These are phyloP conservation scores for Scrobipalpa atriplicella DNA, from an alignment of 2,888 invertebrate species.

Conservation along the genomic window DNA sequence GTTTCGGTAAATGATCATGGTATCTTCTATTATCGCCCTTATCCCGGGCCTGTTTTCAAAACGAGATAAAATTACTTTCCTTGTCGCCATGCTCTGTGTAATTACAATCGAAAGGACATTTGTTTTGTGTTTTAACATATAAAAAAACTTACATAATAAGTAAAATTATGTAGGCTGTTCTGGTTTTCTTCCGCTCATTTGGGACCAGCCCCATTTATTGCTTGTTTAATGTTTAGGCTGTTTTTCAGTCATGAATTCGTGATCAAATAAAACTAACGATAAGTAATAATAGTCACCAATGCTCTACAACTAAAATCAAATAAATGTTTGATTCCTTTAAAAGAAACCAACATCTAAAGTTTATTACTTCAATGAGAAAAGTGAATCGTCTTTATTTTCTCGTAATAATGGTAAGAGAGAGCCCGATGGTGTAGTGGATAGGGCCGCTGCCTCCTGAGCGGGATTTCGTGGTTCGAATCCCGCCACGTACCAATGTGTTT, in stretches of 20 bases:
- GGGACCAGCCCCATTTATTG: neutral
- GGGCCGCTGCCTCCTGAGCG: too few relatives aligned
- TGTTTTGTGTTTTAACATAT: constrained; percentile 32
- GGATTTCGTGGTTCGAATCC: too few relatives aligned
- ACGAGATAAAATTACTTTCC: constrained; percentile 33
- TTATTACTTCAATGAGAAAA: too few relatives aligned
- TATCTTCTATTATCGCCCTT: constrained; percentile 30
- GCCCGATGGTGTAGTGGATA: too few relatives aligned
- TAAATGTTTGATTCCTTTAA: too few relatives aligned
- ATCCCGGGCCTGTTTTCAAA: constrained; percentile 32
- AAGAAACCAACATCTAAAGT: too few relatives aligned
- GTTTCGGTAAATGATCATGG: constrained; percentile 30
- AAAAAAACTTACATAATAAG: too few relatives aligned
- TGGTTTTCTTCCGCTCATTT: constrained; percentile 17
- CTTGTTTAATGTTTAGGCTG: neutral
- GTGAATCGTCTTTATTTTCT: too few relatives aligned
- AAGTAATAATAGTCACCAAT: too few relatives aligned
- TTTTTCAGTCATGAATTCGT: neutral
- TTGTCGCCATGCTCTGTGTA: constrained; percentile 28
- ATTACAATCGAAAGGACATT: constrained; percentile 34
- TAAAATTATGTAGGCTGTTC: constrained; percentile 30
- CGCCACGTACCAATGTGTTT: too few relatives aligned
- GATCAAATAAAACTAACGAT: too few relatives aligned
- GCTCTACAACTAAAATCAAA: too few relatives aligned
- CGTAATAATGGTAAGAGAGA: neutral